Evolutionary conservation across 2,888 invertebrate species (phyloP).

Genomic region (Macrostomum cliftonense): DNA sequence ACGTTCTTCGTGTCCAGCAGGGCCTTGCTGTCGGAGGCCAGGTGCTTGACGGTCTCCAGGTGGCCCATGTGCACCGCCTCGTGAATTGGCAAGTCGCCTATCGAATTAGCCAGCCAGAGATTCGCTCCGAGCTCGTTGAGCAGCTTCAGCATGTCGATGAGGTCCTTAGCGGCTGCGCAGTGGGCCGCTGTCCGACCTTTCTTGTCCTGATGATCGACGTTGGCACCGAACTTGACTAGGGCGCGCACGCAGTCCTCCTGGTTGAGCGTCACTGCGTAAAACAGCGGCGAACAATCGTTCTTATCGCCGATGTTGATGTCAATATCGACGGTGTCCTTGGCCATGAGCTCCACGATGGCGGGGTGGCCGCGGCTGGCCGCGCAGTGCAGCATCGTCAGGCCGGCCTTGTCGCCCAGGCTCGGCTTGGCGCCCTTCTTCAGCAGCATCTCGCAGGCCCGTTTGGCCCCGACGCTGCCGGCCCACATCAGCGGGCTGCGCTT

Average conservation of each 20-base stretch:
- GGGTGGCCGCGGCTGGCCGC: slow-evolving; percentile 87
- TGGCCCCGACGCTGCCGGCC: slow-evolving; percentile 89
- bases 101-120: slow-evolving; percentile 71
- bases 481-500: slow-evolving; percentile 80
- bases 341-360: slow-evolving; percentile 66
- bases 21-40: slow-evolving; percentile 13
- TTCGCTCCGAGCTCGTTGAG: slow-evolving; percentile 60
- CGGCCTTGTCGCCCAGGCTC: slow-evolving; percentile 68
- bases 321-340: slow-evolving; percentile 51
- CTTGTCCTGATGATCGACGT: slow-evolving; percentile 74
- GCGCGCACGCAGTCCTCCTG: slow-evolving; percentile 79
- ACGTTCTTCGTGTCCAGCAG: slow-evolving; percentile 46
- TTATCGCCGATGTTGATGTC: slow-evolving; percentile 71
- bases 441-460: slow-evolving; percentile 68
- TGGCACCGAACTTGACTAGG: slow-evolving; percentile 67
- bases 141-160: slow-evolving; percentile 63
- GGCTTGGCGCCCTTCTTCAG: slow-evolving; percentile 67
- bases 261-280: slow-evolving; percentile 84
- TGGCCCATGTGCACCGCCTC: slow-evolving; percentile 47
- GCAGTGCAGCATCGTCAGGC: slow-evolving; percentile 82
- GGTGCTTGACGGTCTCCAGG: slow-evolving; percentile 1
- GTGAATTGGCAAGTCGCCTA: slow-evolving; percentile 82
- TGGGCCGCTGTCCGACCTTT: slow-evolving; percentile 77
- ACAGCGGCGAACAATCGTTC: slow-evolving; percentile 83
- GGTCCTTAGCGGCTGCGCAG: slow-evolving; percentile 86